phyloP scores from a whole-genome alignment of 1,140 invertebrate genomes.

The Cotesia typhae region DNA sequence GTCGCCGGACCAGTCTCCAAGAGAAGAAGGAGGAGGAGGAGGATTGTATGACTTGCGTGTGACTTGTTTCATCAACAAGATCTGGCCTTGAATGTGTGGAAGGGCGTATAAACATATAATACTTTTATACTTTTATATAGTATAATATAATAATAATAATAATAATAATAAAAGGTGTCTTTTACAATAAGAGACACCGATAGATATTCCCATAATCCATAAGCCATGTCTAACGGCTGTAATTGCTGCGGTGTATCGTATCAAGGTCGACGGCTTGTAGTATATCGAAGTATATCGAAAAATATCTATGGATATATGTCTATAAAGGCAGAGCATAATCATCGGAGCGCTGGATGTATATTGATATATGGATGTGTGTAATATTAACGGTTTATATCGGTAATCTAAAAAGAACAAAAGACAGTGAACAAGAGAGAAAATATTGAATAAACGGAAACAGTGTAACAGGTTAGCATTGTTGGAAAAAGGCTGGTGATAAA shows the following conservation, averaged over 20 bases:
- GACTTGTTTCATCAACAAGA: conserved; percentile 12
- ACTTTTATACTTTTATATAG: too few relatives aligned
- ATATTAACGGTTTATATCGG: conserved; percentile 1
- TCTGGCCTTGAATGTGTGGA: conserved; percentile 33
- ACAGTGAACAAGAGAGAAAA: conserved; percentile 21
- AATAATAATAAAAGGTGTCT: too few relatives aligned
- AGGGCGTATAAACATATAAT: conserved; percentile 12
- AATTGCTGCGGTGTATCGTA: conserved; percentile 8
- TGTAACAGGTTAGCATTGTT: conserved; percentile 29
- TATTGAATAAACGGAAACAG: not conserved
- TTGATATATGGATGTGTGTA: not conserved
- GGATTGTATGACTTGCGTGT: conserved; percentile 17
- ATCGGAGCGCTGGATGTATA: not conserved
- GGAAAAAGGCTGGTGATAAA: conserved; percentile 40
- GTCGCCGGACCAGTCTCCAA: conserved; percentile 34
- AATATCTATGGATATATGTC: not conserved
- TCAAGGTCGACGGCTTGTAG: not conserved
- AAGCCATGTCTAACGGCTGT: not conserved
- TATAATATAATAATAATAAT: too few relatives aligned
- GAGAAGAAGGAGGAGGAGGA: too few relatives aligned
- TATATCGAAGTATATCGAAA: not conserved
- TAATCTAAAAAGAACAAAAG: conserved; percentile 13
- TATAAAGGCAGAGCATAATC: not conserved
- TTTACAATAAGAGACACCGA: not conserved
- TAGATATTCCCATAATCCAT: conserved; percentile 14